Base-by-base conservation (phyloP, 1,140 invertebrate species). In the Penaeus chinensis region DNA sequence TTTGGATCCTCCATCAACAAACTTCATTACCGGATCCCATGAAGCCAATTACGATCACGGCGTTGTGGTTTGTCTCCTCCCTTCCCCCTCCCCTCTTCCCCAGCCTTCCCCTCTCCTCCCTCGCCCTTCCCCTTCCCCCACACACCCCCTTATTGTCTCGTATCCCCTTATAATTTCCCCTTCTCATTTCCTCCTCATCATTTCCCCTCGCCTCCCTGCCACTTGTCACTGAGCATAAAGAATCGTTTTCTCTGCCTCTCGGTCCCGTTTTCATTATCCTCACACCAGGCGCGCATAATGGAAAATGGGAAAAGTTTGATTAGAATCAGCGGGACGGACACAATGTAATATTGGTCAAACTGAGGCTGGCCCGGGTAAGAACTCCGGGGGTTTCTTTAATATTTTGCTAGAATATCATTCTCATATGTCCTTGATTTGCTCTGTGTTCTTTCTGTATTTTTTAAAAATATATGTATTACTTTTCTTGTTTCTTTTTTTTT, bases 281-380 rank as follows among this genome's bases (percentile, higher is more conserved):
- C 86, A 87, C 86, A 87, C 86, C 86, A 87, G 86, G 86, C 86
- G 86, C 79, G 86, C 86, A 87, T 87, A 87, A 87, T 87, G 86
- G 86, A 87, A 87, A 87, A 87, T 87, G 86, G 86, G 86, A 82
- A 87, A 87, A 87, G 86, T 87, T 87, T 87, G 86, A 87, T 87
- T 87, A 87, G 86, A 87, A 87, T 82, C 86, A 87, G 86, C 86
- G 86, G 86, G 86, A 87, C 86, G 86, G 86, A 87, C 86, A 87
- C 86, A 82, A 87, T 83, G 86, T 87, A 87, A 87, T 87, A 87
- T 87, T 87, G 86, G 86, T 87, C 86, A 87, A 87, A 85, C 84
- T 80, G 84, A 66, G 84, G 84, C 81, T 32, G 86, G 66, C 27
- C 27, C 61, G 74, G 80, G 86, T 82, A 63, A 66, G 76, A 65